Evolutionary conservation across 2,113 vertebrate species (phyloP).

Genomic region (Egretta garzetta): DNA sequence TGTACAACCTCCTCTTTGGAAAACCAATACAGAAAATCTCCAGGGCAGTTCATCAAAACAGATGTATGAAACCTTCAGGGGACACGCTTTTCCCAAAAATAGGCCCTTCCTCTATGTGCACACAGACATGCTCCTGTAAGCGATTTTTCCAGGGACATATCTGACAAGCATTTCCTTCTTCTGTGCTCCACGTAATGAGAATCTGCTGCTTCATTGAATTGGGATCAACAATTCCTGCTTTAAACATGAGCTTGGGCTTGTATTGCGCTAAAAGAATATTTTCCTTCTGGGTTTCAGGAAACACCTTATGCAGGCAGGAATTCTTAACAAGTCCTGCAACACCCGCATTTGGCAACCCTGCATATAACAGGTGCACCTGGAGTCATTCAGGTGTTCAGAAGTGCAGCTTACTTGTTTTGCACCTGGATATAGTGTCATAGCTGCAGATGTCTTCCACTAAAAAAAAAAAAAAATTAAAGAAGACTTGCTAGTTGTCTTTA

Average conservation of each 20-base stretch:
- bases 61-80: background rate
- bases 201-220: background rate
- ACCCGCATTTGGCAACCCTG: background rate
- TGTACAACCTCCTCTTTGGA: background rate
- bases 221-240: background rate
- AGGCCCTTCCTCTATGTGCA: background rate
- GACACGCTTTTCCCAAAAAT: background rate
- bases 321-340: background rate
- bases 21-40: slow-evolving; percentile 5
- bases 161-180: background rate
- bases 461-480: background rate
- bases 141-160: background rate
- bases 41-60: background rate
- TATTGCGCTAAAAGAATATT: background rate
- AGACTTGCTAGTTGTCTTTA: background rate
- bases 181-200: background rate
- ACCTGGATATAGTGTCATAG: background rate
- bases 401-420: background rate
- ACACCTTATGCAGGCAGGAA: background rate
- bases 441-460: background rate
- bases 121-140: background rate
- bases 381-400: background rate
- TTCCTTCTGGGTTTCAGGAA: background rate
- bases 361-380: background rate
- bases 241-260: background rate